Evolutionary conservation across 2,888 invertebrate species (phyloP).

Genomic region (Thyatira batis): DNA sequence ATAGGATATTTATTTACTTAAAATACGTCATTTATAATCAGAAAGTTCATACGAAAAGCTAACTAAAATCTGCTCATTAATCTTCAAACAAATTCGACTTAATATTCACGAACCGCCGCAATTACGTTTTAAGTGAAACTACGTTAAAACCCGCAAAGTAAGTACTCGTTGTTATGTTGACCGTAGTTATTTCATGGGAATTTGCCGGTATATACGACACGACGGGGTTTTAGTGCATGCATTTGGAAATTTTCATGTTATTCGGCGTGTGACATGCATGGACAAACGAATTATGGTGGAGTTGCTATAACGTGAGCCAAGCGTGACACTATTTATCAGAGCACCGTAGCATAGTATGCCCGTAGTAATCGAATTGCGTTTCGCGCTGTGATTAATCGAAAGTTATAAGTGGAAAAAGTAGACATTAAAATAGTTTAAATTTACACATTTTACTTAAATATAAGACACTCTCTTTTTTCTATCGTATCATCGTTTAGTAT

Average conservation of each 20-base stretch:
- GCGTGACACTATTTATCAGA: too few relatives aligned
- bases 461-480: too few relatives aligned
- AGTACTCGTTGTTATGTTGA: not conserved
- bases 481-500: too few relatives aligned
- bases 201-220: conserved; percentile 42
- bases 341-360: too few relatives aligned
- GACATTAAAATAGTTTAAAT: too few relatives aligned
- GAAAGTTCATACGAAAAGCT: not conserved
- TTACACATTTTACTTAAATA: too few relatives aligned
- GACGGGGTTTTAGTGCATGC: conserved; percentile 39
- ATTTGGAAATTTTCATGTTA: conserved; percentile 27
- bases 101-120: not conserved
- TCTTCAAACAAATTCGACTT: not conserved
- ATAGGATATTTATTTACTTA: too few relatives aligned
- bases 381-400: too few relatives aligned
- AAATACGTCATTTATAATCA: not conserved
- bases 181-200: conserved; percentile 35
- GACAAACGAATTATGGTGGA: too few relatives aligned
- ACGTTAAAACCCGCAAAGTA: not conserved
- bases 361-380: too few relatives aligned
- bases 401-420: too few relatives aligned
- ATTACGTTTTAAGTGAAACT: not conserved
- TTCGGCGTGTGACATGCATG: conserved; percentile 19
- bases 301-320: too few relatives aligned
- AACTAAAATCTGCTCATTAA: not conserved